Percentiles rank a stretch among this genome's conserved stretches.
phyloP scores from a whole-genome alignment of 2,797 vertebrate species.

The Cynopterus sphinx region DNA sequence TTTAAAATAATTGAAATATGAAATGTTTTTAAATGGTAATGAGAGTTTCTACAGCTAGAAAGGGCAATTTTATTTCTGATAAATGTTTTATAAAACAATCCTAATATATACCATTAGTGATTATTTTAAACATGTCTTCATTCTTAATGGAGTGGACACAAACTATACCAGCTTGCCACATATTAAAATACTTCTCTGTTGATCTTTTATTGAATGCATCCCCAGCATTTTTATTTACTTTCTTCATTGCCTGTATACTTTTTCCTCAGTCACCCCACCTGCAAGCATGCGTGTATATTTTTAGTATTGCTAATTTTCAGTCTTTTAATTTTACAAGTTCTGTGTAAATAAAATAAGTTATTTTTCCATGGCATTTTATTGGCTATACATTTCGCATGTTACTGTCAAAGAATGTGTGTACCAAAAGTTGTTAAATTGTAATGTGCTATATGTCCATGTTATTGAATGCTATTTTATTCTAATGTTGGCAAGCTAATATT shows the following conservation, averaged over 20 bases:
- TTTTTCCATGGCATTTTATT: conserved; percentile 58
- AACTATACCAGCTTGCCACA: background rate
- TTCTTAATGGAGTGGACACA: background rate
- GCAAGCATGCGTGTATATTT: background rate
- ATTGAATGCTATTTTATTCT: conserved; percentile 54
- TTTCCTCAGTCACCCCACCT: background rate
- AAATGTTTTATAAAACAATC: background rate
- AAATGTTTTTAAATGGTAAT: conserved; percentile 51
- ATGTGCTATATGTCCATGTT: background rate
- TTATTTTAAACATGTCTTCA: background rate
- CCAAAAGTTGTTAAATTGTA: conserved; percentile 22
- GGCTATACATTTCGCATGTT: conserved; percentile 73
- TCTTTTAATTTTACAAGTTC: background rate
- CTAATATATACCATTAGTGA: background rate
- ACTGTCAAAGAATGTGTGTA: conserved; percentile 45
- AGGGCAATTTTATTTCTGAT: background rate
- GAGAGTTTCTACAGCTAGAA: background rate
- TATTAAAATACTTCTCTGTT: background rate
- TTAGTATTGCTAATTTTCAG: background rate
- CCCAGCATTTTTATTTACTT: background rate
- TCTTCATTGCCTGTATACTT: background rate
- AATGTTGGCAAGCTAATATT: background rate
- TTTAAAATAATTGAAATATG: conserved; percentile 15
- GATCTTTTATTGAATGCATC: background rate
- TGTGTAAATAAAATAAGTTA: background rate